Evolutionary conservation across 2,888 invertebrate species (phyloP).

Genomic region (Alloplasta piceator): DNA sequence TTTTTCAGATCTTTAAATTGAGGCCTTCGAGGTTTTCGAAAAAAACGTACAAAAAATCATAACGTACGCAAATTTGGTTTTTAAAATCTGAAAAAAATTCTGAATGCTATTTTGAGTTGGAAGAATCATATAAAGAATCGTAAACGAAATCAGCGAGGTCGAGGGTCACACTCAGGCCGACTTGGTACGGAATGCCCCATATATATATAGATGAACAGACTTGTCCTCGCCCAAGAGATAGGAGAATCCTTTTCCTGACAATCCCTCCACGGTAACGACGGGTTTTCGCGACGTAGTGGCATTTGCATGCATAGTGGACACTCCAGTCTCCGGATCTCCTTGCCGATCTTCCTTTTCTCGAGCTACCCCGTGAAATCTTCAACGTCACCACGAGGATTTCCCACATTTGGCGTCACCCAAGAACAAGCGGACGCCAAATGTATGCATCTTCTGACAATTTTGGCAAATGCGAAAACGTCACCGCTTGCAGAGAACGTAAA

Average conservation of each 20-base stretch:
- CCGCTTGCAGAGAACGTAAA: background rate
- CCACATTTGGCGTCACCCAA: conserved; percentile 18
- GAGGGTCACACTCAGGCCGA: no score
- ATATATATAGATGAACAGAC: no score
- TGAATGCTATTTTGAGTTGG: no score
- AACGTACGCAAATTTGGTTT: no score
- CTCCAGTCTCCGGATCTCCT: conserved; percentile 57
- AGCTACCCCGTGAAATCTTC: conserved; percentile 29
- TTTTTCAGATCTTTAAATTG: no score
- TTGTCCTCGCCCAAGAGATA: conserved; percentile 26
- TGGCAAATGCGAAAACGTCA: conserved; percentile 10
- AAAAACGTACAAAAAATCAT: no score
- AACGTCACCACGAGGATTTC: conserved; percentile 30
- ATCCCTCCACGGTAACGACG: conserved; percentile 41
- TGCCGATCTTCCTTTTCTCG: conserved; percentile 43
- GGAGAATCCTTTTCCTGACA: conserved; percentile 1
- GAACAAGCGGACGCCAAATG: background rate
- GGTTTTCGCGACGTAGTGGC: conserved; percentile 54
- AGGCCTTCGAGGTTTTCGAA: no score
- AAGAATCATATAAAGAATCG: no score
- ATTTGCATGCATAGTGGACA: conserved; percentile 73
- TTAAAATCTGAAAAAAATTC: no score
- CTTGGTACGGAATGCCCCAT: no score
- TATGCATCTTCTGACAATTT: conserved; percentile 33
- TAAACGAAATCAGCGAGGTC: no score